phyloP scores from a whole-genome alignment of 2,888 invertebrate genomes.

The Agrochola litura region DNA sequence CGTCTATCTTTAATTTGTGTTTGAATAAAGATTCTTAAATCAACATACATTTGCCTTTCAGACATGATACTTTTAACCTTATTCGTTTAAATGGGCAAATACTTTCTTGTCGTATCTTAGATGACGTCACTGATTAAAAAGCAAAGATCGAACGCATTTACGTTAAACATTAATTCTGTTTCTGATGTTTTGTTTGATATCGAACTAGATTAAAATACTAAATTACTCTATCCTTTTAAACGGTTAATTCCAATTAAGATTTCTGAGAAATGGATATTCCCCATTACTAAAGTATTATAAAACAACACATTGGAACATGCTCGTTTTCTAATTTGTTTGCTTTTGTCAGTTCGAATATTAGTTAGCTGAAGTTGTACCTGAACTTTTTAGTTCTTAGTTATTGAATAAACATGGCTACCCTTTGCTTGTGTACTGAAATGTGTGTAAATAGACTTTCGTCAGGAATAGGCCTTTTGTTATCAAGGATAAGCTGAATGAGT shows the following conservation, averaged over 20 bases:
- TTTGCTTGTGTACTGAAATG: constrained; percentile 4
- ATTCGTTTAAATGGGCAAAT: not conserved
- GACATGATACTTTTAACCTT: not conserved
- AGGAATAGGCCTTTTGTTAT: not conserved
- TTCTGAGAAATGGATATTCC: constrained; percentile 10
- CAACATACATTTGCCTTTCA: not conserved
- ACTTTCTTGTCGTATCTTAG: not conserved
- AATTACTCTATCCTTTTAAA: not conserved
- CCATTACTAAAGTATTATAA: constrained; percentile 28
- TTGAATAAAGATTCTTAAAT: constrained; percentile 1
- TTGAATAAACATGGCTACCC: constrained; percentile 15
- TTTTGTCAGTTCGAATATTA: constrained; percentile 48
- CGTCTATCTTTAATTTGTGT: not conserved
- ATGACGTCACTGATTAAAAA: not conserved
- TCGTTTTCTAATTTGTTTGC: constrained; percentile 38
- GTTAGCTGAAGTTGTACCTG: constrained; percentile 21
- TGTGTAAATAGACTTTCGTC: not conserved
- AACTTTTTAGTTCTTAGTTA: constrained; percentile 26
- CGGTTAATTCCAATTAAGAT: not conserved
- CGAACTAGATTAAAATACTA: not conserved
- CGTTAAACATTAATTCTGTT: not conserved
- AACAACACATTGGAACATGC: constrained; percentile 11
- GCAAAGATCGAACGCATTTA: not conserved
- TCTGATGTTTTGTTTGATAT: not conserved
- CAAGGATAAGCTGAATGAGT: not conserved